Conservation (phyloP, 2,113 vertebrate species). For the Henicopernis longicauda region DNA sequence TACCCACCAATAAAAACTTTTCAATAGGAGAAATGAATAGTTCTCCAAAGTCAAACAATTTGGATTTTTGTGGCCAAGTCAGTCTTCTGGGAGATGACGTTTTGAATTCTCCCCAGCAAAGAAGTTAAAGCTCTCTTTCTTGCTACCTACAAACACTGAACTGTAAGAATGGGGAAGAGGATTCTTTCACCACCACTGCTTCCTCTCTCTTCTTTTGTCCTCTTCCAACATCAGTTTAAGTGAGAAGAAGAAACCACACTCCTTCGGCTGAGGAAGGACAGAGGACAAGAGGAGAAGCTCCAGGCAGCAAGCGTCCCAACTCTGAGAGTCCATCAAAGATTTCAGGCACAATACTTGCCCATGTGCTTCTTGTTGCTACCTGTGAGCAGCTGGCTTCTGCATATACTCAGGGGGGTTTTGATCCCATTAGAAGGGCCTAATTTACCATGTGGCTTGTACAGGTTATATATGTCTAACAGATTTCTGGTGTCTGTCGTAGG, state of each 20-base stretch:
- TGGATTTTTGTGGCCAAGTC: not conserved
- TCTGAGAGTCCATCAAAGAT: not conserved
- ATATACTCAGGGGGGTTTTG: accelerated
- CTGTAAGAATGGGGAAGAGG: not conserved
- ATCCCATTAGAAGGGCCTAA: not conserved
- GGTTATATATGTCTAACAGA: not conserved
- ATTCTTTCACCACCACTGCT: not conserved
- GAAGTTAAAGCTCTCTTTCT: not conserved
- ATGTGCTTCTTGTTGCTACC: not conserved
- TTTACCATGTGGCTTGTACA: accelerated
- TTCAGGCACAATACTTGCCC: not conserved
- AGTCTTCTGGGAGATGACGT: not conserved
- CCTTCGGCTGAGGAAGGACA: not conserved
- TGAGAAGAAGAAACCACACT: not conserved
- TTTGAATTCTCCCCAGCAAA: not conserved
- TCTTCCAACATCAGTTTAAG: not conserved
- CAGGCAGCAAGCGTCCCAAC: not conserved
- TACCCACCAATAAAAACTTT: not conserved
- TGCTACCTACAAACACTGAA: not conserved
- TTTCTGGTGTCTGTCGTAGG: not conserved
- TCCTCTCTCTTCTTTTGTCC: not conserved
- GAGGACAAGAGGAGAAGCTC: not conserved
- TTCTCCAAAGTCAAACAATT: not conserved
- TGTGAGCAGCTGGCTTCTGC: not conserved
- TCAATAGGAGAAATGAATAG: not conserved